Evolutionary conservation across 2,113 vertebrate genomes (phyloP).

Genomic region (Baryphthengus martii): DNA sequence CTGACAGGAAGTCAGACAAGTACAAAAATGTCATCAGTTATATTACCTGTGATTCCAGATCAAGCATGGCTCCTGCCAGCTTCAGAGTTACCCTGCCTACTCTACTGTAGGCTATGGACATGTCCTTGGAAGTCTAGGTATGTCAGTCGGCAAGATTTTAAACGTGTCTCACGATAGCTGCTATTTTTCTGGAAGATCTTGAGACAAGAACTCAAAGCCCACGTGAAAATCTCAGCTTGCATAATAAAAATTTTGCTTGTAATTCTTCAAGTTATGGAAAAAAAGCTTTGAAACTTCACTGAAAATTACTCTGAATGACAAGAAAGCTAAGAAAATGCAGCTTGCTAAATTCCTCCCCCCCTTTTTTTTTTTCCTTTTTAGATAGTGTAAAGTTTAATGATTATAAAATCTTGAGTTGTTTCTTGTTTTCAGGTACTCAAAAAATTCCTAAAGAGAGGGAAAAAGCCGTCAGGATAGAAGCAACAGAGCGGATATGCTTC

Average conservation of each 20-base stretch:
- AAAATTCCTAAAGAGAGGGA: background rate
- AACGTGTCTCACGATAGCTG: background rate
- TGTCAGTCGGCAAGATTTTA: background rate
- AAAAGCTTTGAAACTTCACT: background rate
- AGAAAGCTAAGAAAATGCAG: background rate
- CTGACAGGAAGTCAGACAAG: constrained; percentile 10
- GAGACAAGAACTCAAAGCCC: background rate
- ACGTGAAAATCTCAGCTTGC: background rate
- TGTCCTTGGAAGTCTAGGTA: background rate
- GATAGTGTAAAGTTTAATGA: background rate
- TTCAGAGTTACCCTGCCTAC: background rate
- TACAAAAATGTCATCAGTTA: constrained; percentile 25
- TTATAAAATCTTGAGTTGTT: background rate
- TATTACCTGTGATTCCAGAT: background rate
- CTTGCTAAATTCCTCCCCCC: accelerated
- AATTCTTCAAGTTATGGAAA: background rate
- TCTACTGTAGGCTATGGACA: background rate
- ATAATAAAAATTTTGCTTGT: background rate
- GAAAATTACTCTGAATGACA: background rate
- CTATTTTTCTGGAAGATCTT: background rate
- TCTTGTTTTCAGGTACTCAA: background rate
- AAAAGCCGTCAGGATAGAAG: background rate
- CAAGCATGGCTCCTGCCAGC: background rate
- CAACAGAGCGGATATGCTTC: background rate
- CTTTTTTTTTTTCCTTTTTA: background rate